Evolutionary conservation across 2,797 vertebrate genomes (phyloP), one percentile per base, ranked within the genome.

Genomic region (Ceryle rudis): DNA sequence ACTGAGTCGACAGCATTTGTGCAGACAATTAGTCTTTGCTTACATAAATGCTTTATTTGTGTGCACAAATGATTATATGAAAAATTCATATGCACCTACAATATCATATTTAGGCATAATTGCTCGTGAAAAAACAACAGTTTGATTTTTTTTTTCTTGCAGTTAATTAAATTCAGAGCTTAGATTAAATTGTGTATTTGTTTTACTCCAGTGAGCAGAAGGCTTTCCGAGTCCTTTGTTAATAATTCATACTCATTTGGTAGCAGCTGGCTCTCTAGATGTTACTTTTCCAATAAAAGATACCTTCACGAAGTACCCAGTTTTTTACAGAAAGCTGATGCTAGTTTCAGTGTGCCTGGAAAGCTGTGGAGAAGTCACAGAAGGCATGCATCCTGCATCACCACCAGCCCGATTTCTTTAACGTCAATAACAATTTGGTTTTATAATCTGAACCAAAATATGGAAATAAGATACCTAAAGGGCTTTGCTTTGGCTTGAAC

Each of bases 131-230:
- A 77, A 93, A 91, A 72, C 78, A 94, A 72, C 85, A 58, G 51
- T 81, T 93, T 70, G 81, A 2, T 49, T 72, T 94, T 93, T 88
- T 92, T 58, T 58, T 85, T 20, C 86, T 91, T 87, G 70, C 65
- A 86, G 83, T 75, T 88, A 95, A 95, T 93, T 96, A 96, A 89
- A 96, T 92, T 93, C 6, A 5, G 58, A 86, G 41, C 70, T 89
- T 67, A 87, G 80, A 93, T 95, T 96, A 94, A 91, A 92, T 28
- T 86, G 96, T 94, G 7, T 72, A 81, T 93, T 96, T 96, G 89
- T 81, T 96, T 96, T 96, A 93, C 80, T 65, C 49, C 69, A 70
- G 71, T 72, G 81, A 96, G 62, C 92, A 96, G 93, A 91, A 90
- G 67, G 80, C 51, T 81, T 93, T 82, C 85, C 1, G 3, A 61